Evolutionary conservation across 2,113 vertebrate genomes (phyloP).

Genomic region (Oreocharis arfaki): DNA sequence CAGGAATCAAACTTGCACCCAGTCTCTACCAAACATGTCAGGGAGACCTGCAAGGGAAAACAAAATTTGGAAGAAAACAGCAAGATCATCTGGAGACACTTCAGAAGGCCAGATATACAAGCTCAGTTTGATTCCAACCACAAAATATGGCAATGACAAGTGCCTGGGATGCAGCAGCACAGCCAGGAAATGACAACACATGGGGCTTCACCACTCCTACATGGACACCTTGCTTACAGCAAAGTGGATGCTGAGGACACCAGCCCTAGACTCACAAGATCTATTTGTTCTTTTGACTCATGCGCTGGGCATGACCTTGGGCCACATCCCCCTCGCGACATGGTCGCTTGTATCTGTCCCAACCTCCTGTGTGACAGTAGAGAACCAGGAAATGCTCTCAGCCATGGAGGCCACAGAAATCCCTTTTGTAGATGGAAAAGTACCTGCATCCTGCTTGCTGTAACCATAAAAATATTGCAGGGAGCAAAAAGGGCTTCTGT

Average conservation of each 20-base stretch:
- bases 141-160: neutral
- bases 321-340: neutral
- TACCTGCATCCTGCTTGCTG: neutral
- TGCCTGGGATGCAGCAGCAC: neutral
- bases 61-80: neutral
- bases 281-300: neutral
- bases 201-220: neutral
- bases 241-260: neutral
- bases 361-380: accelerated
- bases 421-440: neutral
- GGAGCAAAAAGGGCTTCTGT: neutral
- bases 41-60: neutral
- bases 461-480: neutral
- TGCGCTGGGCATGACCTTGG: neutral
- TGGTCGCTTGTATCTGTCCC: accelerated
- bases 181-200: neutral
- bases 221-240: neutral
- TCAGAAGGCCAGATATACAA: neutral
- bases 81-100: neutral
- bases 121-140: neutral
- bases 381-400: neutral
- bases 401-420: neutral
- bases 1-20: neutral
- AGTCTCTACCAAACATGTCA: accelerated
- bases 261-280: neutral